Percentiles rank a stretch among this genome's conserved stretches.
Conservation (phyloP, 2,797 vertebrate genomes). For the Characodon lateralis region DNA sequence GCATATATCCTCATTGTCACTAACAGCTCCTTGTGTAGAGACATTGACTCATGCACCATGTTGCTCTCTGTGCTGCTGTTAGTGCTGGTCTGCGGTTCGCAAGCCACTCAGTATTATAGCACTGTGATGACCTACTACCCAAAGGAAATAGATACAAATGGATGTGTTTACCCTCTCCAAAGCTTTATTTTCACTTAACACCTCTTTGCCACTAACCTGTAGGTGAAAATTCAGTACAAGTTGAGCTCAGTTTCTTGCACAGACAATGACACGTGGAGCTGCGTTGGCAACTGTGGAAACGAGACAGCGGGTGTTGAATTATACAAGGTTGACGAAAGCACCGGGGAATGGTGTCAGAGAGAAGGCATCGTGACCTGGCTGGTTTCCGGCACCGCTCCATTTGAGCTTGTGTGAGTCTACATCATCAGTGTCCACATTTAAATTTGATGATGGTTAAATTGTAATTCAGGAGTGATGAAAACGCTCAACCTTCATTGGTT, state of each 20-base stretch:
- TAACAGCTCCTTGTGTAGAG: neutral
- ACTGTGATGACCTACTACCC: neutral
- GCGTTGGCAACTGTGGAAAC: neutral
- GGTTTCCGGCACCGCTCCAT: neutral
- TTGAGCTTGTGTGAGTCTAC: neutral
- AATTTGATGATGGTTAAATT: neutral
- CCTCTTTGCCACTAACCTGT: neutral
- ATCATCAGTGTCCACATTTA: neutral
- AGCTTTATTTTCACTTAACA: neutral
- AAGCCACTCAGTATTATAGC: constrained; percentile 4
- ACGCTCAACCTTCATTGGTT: neutral
- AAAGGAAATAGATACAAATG: neutral
- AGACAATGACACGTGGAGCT: rapidly evolving
- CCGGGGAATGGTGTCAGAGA: constrained; percentile 39
- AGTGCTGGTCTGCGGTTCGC: neutral
- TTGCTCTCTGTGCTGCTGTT: neutral
- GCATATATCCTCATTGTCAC: neutral
- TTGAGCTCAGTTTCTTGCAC: neutral
- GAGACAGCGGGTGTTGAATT: rapidly evolving
- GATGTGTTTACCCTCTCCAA: neutral
- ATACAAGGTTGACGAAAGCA: rapidly evolving
- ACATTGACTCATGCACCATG: neutral
- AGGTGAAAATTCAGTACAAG: constrained; percentile 56
- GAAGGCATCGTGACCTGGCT: constrained; percentile 36
- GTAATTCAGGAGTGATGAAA: neutral